phyloP scores from a whole-genome alignment of 1,140 invertebrate genomes.

The Zaprionus gabonicus region DNA sequence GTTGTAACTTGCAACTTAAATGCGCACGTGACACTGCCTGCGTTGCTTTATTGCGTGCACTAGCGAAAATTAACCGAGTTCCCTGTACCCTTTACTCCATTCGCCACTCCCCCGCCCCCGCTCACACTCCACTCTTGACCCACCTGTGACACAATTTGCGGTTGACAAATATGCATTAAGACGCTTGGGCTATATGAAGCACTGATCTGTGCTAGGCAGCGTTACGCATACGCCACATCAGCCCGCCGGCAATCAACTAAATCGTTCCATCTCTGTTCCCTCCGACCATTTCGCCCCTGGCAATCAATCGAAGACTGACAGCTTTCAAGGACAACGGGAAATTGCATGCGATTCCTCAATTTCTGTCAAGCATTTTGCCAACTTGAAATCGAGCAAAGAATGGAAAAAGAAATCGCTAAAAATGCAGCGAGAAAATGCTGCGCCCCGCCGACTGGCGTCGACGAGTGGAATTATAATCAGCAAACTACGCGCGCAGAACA shows the following conservation, averaged over 20 bases:
- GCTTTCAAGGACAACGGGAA: conserved; percentile 47
- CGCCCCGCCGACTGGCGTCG: conserved; percentile 23
- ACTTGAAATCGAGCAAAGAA: conserved; percentile 42
- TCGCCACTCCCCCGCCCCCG: not conserved
- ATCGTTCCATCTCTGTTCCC: not conserved
- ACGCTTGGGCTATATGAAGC: conserved; percentile 10
- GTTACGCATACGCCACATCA: conserved; percentile 47
- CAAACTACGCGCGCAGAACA: conserved; percentile 53
- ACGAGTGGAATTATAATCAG: conserved; percentile 67
- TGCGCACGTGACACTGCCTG: conserved; percentile 74
- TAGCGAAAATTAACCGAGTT: conserved; percentile 72
- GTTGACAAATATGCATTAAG: conserved; percentile 35
- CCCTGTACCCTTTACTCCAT: not conserved
- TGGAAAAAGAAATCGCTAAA: conserved; percentile 18
- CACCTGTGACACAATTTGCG: conserved; percentile 28
- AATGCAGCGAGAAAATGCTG: conserved; percentile 33
- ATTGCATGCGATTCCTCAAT: conserved; percentile 42
- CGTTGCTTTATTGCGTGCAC: conserved; percentile 76
- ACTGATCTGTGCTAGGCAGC: not conserved
- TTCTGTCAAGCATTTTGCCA: conserved; percentile 43
- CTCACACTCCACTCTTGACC: not conserved
- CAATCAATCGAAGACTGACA: conserved; percentile 19
- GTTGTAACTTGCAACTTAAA: conserved; percentile 80
- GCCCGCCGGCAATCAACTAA: conserved; percentile 31
- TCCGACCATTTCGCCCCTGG: not conserved